A percentile compares a stretch with the other conserved stretches of the same genome.
phyloP scores from a whole-genome alignment of 1,140 invertebrate genomes.

The Drosophila kanapiae region DNA sequence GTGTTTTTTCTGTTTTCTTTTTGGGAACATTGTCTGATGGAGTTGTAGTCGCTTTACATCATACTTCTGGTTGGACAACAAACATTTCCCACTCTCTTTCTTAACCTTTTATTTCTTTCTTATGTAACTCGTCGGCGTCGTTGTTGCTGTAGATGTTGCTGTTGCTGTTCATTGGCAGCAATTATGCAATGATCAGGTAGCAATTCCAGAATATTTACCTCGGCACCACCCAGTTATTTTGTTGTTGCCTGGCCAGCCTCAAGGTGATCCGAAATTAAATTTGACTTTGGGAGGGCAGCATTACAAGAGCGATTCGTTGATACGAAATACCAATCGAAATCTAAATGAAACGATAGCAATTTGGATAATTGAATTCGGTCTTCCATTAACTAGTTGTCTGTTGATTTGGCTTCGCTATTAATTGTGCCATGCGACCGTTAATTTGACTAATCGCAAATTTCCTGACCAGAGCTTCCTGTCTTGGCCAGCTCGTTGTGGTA shows the following conservation, averaged over 20 bases:
- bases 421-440: constrained; percentile 71
- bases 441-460: constrained; percentile 70
- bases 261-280: constrained; percentile 71
- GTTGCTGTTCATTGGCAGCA: constrained; percentile 56
- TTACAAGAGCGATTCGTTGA: constrained; percentile 52
- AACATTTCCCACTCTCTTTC: constrained; percentile 59
- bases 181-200: constrained; percentile 67
- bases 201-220: constrained; percentile 51
- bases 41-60: constrained; percentile 65
- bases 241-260: constrained; percentile 19
- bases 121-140: constrained; percentile 49
- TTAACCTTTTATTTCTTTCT: constrained; percentile 48
- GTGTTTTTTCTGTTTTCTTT: constrained; percentile 25
- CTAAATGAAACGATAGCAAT: constrained; percentile 49
- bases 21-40: constrained; percentile 44
- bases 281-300: constrained; percentile 62
- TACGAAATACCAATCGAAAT: constrained; percentile 52
- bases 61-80: constrained; percentile 44
- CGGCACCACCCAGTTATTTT: constrained; percentile 14
- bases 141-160: neutral
- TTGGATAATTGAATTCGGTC: constrained; percentile 45
- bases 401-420: constrained; percentile 41
- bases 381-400: constrained; percentile 29
- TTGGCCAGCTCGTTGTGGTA: neutral
- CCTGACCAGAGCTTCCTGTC: constrained; percentile 68